Conservation (phyloP, 2,113 vertebrate species). For the Pomatostomus ruficeps region DNA sequence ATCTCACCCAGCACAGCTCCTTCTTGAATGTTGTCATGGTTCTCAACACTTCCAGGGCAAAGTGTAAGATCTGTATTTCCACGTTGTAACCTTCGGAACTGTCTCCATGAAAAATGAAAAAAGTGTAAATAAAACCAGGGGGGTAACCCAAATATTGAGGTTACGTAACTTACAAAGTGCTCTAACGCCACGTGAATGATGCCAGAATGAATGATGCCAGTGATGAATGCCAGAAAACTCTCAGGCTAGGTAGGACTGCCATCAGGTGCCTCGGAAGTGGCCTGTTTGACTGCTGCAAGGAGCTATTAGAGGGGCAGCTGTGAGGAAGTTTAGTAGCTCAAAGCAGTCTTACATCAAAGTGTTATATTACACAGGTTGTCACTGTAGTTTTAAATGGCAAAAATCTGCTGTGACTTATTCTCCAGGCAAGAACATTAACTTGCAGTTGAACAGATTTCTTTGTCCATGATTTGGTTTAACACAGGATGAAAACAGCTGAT, state of each 20-base stretch:
- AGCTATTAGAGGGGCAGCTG: background rate
- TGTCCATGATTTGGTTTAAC: background rate
- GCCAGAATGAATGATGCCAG: background rate
- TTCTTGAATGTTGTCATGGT: background rate
- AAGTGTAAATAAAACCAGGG: background rate
- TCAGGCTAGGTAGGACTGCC: background rate
- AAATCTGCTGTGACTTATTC: background rate
- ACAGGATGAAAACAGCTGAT: background rate
- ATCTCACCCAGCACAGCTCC: background rate
- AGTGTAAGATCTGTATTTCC: background rate
- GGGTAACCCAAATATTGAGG: background rate
- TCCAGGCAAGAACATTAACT: background rate
- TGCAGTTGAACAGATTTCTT: background rate
- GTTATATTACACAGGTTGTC: background rate
- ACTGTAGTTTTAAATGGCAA: background rate
- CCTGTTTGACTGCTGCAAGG: background rate
- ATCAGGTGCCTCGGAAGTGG: background rate
- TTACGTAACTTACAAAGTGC: background rate
- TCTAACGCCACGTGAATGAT: too few species aligned
- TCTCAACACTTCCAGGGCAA: background rate
- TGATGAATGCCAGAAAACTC: background rate
- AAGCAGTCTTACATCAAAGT: background rate
- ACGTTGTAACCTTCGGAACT: rapidly evolving
- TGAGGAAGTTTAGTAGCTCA: background rate
- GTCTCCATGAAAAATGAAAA: background rate